These are phyloP conservation scores for Coilia nasus DNA, from an alignment of 2,797 vertebrate genomes.

Conservation along the genomic window DNA sequence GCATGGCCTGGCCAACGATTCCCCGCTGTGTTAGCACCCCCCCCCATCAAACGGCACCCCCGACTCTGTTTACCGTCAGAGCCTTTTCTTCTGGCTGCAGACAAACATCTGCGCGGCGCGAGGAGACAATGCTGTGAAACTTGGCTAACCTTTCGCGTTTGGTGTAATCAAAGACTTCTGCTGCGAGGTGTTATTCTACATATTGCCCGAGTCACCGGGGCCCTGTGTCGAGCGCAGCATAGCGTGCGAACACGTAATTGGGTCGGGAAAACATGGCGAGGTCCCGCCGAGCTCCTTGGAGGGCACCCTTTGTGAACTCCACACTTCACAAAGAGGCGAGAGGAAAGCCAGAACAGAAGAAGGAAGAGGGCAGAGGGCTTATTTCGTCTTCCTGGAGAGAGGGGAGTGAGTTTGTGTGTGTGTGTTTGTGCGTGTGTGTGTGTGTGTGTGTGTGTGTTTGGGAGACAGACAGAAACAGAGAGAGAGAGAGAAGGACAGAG, in stretches of 20 bases:
- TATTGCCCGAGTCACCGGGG: background rate
- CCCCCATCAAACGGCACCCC: no score
- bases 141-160: background rate
- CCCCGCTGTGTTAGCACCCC: no score
- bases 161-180: background rate
- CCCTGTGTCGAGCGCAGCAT: slow-evolving; percentile 31
- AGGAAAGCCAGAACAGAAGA: slow-evolving; percentile 56
- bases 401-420: slow-evolving; percentile 48
- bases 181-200: background rate
- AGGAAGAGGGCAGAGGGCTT: slow-evolving; percentile 53
- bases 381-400: slow-evolving; percentile 34
- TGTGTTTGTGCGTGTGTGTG: background rate
- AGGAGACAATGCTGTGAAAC: background rate
- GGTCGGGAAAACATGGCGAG: slow-evolving; percentile 54
- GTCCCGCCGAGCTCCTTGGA: slow-evolving; percentile 57
- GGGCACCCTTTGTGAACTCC: slow-evolving; percentile 38
- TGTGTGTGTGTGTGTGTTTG: slow-evolving; percentile 1
- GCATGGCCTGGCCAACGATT: no score
- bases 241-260: slow-evolving; percentile 54
- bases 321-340: slow-evolving; percentile 39
- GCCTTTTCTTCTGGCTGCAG: background rate
- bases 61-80: slow-evolving; percentile 30
- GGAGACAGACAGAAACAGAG: background rate
- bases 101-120: no score
- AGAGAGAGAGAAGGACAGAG: background rate